Conservation (phyloP, 2,113 vertebrate genomes). For the Cacatua alba region DNA sequence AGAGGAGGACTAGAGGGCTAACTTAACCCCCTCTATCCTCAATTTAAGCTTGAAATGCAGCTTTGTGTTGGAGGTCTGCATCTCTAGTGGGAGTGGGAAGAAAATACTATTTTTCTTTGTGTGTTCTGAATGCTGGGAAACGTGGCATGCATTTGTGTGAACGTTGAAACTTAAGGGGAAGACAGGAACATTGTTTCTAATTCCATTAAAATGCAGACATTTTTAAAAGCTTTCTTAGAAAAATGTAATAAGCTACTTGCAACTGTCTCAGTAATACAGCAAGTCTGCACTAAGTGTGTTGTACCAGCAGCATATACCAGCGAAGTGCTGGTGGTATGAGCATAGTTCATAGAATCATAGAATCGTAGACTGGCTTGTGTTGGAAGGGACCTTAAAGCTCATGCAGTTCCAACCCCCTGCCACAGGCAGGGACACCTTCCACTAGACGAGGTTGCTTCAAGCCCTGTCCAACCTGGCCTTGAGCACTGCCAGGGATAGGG, state of each 20-base stretch:
- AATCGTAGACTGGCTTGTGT: background rate
- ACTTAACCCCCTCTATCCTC: background rate
- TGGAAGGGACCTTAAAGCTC: background rate
- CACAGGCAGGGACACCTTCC: background rate
- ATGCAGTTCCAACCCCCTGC: background rate
- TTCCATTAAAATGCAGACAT: background rate
- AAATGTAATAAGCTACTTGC: background rate
- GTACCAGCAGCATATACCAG: background rate
- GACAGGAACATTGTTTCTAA: background rate
- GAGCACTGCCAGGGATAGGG: background rate
- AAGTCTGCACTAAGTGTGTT: accelerated
- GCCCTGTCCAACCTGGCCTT: background rate
- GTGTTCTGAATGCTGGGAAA: background rate
- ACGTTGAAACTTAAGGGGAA: background rate
- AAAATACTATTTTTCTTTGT: background rate
- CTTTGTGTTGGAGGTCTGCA: background rate
- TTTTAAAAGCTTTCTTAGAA: background rate
- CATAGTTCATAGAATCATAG: background rate
- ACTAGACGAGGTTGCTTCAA: background rate
- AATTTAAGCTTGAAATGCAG: background rate
- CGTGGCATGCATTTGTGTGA: background rate
- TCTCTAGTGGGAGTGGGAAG: background rate
- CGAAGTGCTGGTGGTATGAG: background rate
- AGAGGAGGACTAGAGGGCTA: background rate
- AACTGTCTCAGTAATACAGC: background rate